These are phyloP conservation scores for Rhadinocentrus ornatus DNA, from an alignment of 2,797 vertebrate species.

Conservation along the genomic window DNA sequence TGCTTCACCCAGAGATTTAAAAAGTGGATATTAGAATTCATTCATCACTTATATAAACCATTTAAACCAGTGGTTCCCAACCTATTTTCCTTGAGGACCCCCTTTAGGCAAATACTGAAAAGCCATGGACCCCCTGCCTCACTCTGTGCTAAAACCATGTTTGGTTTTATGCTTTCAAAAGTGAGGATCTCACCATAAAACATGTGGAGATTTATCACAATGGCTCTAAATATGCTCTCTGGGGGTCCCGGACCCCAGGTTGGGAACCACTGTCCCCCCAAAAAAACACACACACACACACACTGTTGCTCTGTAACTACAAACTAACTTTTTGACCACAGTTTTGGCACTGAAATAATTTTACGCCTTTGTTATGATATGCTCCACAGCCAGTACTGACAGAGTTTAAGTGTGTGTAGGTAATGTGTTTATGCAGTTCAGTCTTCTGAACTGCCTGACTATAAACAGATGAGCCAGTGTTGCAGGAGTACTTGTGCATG, in stretches of 20 bases:
- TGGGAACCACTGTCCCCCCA: too few relatives aligned
- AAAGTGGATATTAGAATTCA: neutral
- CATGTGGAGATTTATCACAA: too few relatives aligned
- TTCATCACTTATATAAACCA: neutral
- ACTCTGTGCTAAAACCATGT: too few relatives aligned
- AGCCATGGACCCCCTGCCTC: too few relatives aligned
- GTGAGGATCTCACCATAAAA: too few relatives aligned
- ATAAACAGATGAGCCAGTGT: neutral
- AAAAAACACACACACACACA: too few relatives aligned
- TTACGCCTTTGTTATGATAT: neutral
- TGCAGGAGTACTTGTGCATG: neutral
- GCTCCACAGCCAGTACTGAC: neutral
- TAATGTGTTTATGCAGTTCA: slow-evolving; percentile 14
- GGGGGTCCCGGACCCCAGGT: too few relatives aligned
- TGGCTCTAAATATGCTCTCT: too few relatives aligned
- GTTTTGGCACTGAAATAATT: neutral
- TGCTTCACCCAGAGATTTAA: neutral
- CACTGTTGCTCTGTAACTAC: neutral
- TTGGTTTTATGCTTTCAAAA: too few relatives aligned
- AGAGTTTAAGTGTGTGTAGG: neutral
- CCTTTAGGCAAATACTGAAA: too few relatives aligned
- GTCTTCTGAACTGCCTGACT: neutral
- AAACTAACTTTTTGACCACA: neutral
- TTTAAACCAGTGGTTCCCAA: neutral
- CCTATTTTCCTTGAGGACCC: too few relatives aligned